Percentiles rank a stretch among this genome's conserved stretches.
phyloP scores from a whole-genome alignment of 1,140 invertebrate genomes.

The Helicorthomorpha holstii region DNA sequence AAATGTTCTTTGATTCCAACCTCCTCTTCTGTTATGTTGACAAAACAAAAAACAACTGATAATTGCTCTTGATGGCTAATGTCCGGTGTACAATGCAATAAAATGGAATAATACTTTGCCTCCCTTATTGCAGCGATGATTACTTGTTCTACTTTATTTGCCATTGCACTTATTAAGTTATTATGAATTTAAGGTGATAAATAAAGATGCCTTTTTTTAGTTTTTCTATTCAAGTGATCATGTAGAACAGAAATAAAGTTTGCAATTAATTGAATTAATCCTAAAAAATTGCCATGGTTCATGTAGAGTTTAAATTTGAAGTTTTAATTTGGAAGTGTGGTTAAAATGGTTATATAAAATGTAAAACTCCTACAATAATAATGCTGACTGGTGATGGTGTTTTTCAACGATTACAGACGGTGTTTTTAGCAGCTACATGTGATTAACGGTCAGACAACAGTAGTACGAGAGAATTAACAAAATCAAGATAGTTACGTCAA shows the following conservation, averaged over 20 bases:
- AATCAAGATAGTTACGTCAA: too few relatives aligned
- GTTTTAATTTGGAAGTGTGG: too few relatives aligned
- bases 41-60: slow-evolving; percentile 11
- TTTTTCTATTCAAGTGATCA: slow-evolving; percentile 1
- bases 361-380: too few relatives aligned
- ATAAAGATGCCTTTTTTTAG: slow-evolving; percentile 2
- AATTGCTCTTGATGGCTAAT: slow-evolving; percentile 15
- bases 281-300: slow-evolving; percentile 6
- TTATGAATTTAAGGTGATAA: slow-evolving; percentile 3
- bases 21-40: neutral
- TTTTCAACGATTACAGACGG: too few relatives aligned
- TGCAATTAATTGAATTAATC: neutral
- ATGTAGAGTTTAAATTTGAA: too few relatives aligned
- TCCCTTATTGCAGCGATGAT: slow-evolving; percentile 6
- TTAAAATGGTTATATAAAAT: too few relatives aligned
- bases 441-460: too few relatives aligned
- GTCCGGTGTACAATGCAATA: slow-evolving; percentile 16
- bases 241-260: slow-evolving; percentile 1
- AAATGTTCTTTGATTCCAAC: too few relatives aligned
- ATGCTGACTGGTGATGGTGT: too few relatives aligned
- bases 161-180: neutral
- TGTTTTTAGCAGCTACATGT: too few relatives aligned
- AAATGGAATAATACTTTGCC: slow-evolving; percentile 15
- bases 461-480: too few relatives aligned
- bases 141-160: slow-evolving; percentile 2